Evolutionary conservation across 2,797 vertebrate species (phyloP).

Genomic region (Sebastolobus altivelis): DNA sequence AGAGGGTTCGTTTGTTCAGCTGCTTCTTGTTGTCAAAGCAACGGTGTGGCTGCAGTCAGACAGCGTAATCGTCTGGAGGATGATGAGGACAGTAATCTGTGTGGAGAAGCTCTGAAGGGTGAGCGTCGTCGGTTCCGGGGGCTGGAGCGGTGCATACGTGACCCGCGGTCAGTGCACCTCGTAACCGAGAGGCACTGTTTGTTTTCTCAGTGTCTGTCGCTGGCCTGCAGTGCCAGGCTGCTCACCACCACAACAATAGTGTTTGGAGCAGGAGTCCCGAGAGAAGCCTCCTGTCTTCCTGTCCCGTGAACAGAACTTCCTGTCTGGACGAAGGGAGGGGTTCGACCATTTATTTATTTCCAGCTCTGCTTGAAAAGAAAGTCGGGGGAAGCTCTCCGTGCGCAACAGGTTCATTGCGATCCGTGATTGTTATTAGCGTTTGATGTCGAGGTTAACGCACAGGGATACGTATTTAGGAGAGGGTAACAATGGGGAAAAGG

Average conservation of each 20-base stretch:
- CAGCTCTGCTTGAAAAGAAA: conserved; percentile 81
- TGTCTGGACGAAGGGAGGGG: conserved; percentile 79
- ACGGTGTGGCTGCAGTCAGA: conserved; percentile 23
- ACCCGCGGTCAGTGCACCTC: conserved; percentile 74
- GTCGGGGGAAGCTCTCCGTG: conserved; percentile 81
- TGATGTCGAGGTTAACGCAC: conserved; percentile 79
- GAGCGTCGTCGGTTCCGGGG: conserved; percentile 26
- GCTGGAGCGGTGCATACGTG: conserved; percentile 80
- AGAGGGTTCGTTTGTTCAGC: not conserved
- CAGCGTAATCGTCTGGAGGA: not conserved
- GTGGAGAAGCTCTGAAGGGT: conserved; percentile 12
- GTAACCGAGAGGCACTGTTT: conserved; percentile 78
- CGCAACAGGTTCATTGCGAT: conserved; percentile 76
- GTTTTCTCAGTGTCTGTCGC: conserved; percentile 85
- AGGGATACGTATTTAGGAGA: conserved; percentile 65
- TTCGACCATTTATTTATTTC: conserved; percentile 85
- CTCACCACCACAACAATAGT: conserved; percentile 86
- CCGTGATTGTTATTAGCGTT: conserved; percentile 83
- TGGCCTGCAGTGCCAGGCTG: conserved; percentile 84
- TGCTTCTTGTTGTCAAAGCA: conserved; percentile 50
- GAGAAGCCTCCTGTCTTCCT: conserved; percentile 88
- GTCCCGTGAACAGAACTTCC: conserved; percentile 86
- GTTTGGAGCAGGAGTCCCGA: conserved; percentile 86
- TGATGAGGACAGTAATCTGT: conserved; percentile 26
- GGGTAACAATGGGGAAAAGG: conserved; percentile 83